Percentiles rank a stretch among this genome's conserved stretches.
phyloP scores from a whole-genome alignment of 2,113 vertebrate genomes.

The Copsychus sechellarum region DNA sequence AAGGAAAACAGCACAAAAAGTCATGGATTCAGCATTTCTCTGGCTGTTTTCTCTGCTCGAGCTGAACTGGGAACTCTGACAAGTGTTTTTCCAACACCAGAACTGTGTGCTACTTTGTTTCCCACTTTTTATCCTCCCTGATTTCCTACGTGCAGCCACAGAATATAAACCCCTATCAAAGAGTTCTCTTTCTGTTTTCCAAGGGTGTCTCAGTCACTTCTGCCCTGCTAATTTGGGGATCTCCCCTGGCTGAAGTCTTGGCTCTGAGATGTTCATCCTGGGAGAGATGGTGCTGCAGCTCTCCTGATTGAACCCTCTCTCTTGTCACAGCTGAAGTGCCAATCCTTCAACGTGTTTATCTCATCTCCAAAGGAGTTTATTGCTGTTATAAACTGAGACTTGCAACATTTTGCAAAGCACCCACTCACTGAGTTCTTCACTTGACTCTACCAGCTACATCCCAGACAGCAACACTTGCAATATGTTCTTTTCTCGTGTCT shows the following conservation, averaged over 20 bases:
- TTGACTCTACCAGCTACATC: constrained; percentile 12
- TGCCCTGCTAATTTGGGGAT: neutral
- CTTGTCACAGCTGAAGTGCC: constrained; percentile 40
- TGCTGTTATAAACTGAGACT: constrained; percentile 40
- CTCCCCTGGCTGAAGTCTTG: neutral
- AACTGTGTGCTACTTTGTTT: neutral
- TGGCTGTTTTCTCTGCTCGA: neutral
- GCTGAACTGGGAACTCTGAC: neutral
- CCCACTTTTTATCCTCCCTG: neutral
- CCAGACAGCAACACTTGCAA: constrained; percentile 45
- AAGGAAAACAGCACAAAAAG: neutral
- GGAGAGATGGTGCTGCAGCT: neutral
- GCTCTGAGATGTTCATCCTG: neutral
- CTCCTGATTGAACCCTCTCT: neutral
- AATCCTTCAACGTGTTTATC: constrained; percentile 30
- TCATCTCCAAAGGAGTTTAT: constrained; percentile 32
- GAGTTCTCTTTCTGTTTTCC: neutral
- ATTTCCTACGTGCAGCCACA: neutral
- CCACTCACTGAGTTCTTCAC: constrained; percentile 32
- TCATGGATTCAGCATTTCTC: neutral
- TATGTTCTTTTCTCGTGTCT: constrained; percentile 26
- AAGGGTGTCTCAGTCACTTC: neutral
- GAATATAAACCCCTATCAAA: neutral
- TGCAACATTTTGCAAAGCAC: constrained; percentile 53
- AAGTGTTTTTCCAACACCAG: neutral